These are phyloP conservation scores for Lumbricus terrestris DNA, from an alignment of 2,888 invertebrate genomes.

Conservation along the genomic window DNA sequence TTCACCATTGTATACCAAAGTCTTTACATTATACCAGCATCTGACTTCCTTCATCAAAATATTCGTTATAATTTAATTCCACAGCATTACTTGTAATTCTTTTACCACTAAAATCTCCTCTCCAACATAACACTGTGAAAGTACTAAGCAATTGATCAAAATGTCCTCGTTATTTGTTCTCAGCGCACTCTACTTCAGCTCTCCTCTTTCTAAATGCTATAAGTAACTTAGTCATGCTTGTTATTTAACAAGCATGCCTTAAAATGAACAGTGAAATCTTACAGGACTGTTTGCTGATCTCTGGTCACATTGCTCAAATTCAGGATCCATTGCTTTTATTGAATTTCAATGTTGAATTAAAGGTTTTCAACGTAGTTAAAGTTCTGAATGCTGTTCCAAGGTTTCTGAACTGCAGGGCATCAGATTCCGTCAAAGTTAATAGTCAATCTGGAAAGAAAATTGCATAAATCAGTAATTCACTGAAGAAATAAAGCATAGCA, in stretches of 20 bases:
- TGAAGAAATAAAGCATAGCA: not conserved
- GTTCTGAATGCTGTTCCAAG: not conserved
- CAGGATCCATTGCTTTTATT: constrained; percentile 27
- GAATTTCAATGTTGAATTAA: not conserved
- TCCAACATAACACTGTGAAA: not conserved
- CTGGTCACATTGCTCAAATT: constrained; percentile 28
- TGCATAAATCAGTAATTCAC: no score
- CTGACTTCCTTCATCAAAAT: no score
- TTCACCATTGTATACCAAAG: not conserved
- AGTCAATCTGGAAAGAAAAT: no score
- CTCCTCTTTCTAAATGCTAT: not conserved
- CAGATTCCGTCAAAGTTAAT: no score
- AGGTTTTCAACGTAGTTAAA: not conserved
- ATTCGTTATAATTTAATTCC: no score
- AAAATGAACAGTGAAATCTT: not conserved
- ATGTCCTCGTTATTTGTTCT: not conserved
- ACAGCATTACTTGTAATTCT: no score
- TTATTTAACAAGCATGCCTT: not conserved
- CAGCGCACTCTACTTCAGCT: not conserved
- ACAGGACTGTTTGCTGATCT: not conserved
- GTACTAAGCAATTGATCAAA: not conserved
- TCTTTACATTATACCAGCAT: not conserved
- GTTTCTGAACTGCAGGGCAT: not conserved
- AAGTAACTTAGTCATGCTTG: not conserved
- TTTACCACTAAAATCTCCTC: no score